Conservation (phyloP, 2,113 vertebrate species). For the Bubalus kerabau region DNA sequence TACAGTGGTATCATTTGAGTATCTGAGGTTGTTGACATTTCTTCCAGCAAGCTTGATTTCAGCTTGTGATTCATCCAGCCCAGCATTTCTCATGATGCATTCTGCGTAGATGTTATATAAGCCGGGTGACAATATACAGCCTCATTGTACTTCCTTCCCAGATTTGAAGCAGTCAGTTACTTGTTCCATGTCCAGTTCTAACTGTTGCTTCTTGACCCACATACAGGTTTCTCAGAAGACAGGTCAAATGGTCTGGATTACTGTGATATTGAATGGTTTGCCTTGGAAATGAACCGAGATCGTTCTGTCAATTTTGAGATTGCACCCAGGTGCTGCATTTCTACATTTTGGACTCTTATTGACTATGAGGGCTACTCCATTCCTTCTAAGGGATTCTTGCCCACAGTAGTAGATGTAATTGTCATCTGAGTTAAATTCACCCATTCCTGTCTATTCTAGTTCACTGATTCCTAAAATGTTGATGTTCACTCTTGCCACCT, state of each 20-base stretch:
- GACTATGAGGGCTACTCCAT: not conserved
- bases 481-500: not conserved
- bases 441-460: not conserved
- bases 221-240: not conserved
- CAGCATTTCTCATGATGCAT: not conserved
- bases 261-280: not conserved
- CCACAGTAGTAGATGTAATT: not conserved
- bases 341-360: not conserved
- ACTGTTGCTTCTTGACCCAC: not conserved
- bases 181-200: not conserved
- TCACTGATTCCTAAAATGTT: not conserved
- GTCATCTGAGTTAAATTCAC: not conserved
- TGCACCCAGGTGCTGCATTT: not conserved
- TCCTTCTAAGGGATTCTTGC: not conserved
- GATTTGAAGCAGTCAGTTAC: not conserved
- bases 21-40: not conserved
- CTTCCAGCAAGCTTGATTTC: not conserved
- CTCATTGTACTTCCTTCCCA: not conserved
- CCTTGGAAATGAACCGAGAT: not conserved
- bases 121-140: not conserved
- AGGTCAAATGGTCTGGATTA: not conserved
- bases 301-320: not conserved
- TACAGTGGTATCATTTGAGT: not conserved
- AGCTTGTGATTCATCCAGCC: not conserved
- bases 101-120: not conserved